Evolutionary conservation across 2,888 invertebrate genomes (phyloP).

Genomic region (Shargacucullia verbasci): DNA sequence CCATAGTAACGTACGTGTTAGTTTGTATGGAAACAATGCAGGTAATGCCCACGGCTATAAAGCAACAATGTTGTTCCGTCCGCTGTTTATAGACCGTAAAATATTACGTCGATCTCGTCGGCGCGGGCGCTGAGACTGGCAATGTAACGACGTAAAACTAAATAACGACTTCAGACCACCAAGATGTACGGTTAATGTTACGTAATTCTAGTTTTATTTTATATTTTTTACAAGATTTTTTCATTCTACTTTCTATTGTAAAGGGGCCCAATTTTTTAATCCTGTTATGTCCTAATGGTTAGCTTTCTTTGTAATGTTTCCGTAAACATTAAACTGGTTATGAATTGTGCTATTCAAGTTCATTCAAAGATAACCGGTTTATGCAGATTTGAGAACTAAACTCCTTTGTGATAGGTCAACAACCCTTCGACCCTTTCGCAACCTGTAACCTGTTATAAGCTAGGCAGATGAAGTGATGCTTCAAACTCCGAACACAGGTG

Average conservation of each 20-base stretch:
- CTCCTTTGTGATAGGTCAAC: slow-evolving; percentile 15
- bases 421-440: slow-evolving; percentile 30
- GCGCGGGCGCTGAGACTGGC: slow-evolving; percentile 52
- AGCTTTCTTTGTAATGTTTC: neutral
- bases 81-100: slow-evolving; percentile 76
- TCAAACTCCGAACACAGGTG: slow-evolving; percentile 6
- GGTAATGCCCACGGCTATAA: slow-evolving; percentile 63
- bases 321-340: slow-evolving; percentile 17
- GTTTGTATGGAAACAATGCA: slow-evolving; percentile 71
- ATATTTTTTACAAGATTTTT: neutral
- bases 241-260: slow-evolving; percentile 10
- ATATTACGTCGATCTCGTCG: slow-evolving; percentile 70
- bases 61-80: slow-evolving; percentile 68
- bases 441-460: slow-evolving; percentile 24
- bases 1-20: slow-evolving; percentile 36
- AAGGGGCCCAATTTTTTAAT: neutral
- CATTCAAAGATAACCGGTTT: slow-evolving; percentile 29
- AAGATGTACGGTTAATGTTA: slow-evolving; percentile 26
- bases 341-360: slow-evolving; percentile 9
- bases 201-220: slow-evolving; percentile 8
- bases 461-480: slow-evolving; percentile 26
- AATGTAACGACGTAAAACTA: slow-evolving; percentile 48
- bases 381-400: slow-evolving; percentile 18
- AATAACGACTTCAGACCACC: slow-evolving; percentile 51
- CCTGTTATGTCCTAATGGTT: neutral